A percentile compares a stretch with the other conserved stretches of the same genome.
phyloP scores from a whole-genome alignment of 2,888 invertebrate genomes.

The Choristoneura rosaceana region DNA sequence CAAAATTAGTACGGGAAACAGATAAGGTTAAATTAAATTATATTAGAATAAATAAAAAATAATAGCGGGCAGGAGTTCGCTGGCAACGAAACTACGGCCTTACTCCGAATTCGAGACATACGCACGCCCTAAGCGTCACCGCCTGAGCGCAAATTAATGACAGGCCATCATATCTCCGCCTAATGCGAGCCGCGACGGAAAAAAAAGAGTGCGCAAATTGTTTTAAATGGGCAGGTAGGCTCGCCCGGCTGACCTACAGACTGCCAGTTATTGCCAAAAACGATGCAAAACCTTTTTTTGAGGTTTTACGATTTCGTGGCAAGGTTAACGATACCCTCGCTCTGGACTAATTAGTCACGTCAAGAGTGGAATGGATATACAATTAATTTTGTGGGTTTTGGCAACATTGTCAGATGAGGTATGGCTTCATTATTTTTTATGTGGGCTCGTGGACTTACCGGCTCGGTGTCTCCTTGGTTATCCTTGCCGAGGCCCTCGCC shows the following conservation, averaged over 20 bases:
- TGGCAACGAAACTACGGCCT: slow-evolving; percentile 26
- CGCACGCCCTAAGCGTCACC: slow-evolving; percentile 55
- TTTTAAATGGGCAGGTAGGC: slow-evolving; percentile 79
- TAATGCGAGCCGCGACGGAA: slow-evolving; percentile 65
- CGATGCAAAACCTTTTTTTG: slow-evolving; percentile 56
- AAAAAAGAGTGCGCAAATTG: slow-evolving; percentile 77
- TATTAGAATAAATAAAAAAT: not conserved
- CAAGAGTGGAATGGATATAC: slow-evolving; percentile 68
- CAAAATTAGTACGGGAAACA: too few relatives aligned
- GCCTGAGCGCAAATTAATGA: slow-evolving; percentile 66
- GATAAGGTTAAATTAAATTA: too few relatives aligned
- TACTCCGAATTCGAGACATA: slow-evolving; percentile 40
- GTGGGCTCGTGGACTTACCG: slow-evolving; percentile 85
- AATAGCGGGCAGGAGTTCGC: slow-evolving; percentile 12
- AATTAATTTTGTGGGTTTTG: slow-evolving; percentile 64
- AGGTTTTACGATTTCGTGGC: slow-evolving; percentile 56
- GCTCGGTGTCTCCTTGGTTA: slow-evolving; percentile 89
- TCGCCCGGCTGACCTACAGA: slow-evolving; percentile 81
- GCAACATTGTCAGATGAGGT: slow-evolving; percentile 53
- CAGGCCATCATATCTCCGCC: slow-evolving; percentile 65
- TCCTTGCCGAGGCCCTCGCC: slow-evolving; percentile 96
- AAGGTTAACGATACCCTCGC: slow-evolving; percentile 66
- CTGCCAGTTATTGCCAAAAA: slow-evolving; percentile 70
- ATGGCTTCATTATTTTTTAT: slow-evolving; percentile 51
- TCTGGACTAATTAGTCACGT: slow-evolving; percentile 76